Conservation (phyloP, 2,888 invertebrate genomes). For the Corbicula japonica region DNA sequence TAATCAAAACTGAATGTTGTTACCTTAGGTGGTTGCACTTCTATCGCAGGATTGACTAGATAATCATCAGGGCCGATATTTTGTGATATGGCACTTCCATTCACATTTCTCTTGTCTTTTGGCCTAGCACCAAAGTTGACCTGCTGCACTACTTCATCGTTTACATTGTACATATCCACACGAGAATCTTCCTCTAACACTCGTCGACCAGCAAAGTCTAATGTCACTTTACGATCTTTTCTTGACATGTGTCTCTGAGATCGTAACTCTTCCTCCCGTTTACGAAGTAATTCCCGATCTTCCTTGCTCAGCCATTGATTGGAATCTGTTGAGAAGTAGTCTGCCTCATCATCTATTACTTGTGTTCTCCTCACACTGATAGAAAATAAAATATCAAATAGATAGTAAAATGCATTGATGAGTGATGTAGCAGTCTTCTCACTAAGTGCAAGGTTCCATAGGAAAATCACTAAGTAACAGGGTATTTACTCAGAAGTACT, state of each 20-base stretch:
- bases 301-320: slow-evolving; percentile 93
- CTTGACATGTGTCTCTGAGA: slow-evolving; percentile 91
- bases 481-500: too few species aligned
- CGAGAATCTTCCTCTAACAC: slow-evolving; percentile 87
- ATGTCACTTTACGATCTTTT: slow-evolving; percentile 90
- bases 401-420: too few species aligned
- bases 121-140: slow-evolving; percentile 80
- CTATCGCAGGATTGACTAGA: slow-evolving; percentile 80
- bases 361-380: slow-evolving; percentile 90
- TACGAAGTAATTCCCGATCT: slow-evolving; percentile 90
- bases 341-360: slow-evolving; percentile 97
- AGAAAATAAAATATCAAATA: slow-evolving; percentile 28
- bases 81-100: neutral
- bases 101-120: slow-evolving; percentile 35
- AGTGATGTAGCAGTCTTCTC: too few species aligned
- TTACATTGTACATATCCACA: slow-evolving; percentile 85
- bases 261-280: slow-evolving; percentile 90
- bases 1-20: slow-evolving; percentile 1
- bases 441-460: too few species aligned
- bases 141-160: slow-evolving; percentile 84
- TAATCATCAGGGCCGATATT: slow-evolving; percentile 44
- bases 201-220: slow-evolving; percentile 90
- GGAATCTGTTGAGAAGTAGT: slow-evolving; percentile 93
- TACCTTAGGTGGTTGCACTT: slow-evolving; percentile 78
- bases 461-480: too few species aligned